Evolutionary conservation across 2,797 vertebrate species (phyloP), one percentile per base, ranked within the genome.

Genomic region (Natrix natrix): DNA sequence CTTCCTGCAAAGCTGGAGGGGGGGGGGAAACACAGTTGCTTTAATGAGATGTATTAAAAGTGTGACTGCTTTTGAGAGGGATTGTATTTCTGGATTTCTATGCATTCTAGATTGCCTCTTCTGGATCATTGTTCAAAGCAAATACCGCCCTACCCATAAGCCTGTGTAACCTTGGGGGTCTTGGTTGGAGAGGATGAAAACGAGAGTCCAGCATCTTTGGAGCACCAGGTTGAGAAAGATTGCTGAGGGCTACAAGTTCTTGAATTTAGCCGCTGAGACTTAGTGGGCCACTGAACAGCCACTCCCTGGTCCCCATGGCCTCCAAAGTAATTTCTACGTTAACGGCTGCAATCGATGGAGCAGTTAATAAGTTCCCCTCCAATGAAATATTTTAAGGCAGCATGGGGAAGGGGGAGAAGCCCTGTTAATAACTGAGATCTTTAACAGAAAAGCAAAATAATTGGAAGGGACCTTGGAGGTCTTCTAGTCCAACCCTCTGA

Each of bases 321-420:
- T 87, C 95, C 37, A 13, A 90, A 94, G 95, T 94, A 93, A 97
- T 97, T 96, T 97, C 52, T 90, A 69, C 61, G 90, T 91, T 92
- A 93, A 93, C 89, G 52, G 43, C 91, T 0, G 92, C 86, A 32
- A 94, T 37, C 95, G 91, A 93, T 94, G 91, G 59, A 95, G 94
- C 95, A 91, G 94, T 96, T 91, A 94, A 95, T 92, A 90, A 83
- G 88, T 96, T 32, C 26, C 92, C 52, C 91, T 95, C 96, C 94
- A 95, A 95, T 95, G 96, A 95, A 95, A 91, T 63, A 66, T 95
- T 96, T 96, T 94, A 94, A 95, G 93, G 61, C 55, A 4, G 5
- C n/a, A 7, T 5, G 0, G n/a, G 78, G 32, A 48, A 55, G 4
- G 60, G 78, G 60, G 56, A 55, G 13, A 74, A 56, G 88, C 66